These are phyloP conservation scores for Baccha elongata DNA, from an alignment of 2,888 invertebrate species.

Conservation along the genomic window DNA sequence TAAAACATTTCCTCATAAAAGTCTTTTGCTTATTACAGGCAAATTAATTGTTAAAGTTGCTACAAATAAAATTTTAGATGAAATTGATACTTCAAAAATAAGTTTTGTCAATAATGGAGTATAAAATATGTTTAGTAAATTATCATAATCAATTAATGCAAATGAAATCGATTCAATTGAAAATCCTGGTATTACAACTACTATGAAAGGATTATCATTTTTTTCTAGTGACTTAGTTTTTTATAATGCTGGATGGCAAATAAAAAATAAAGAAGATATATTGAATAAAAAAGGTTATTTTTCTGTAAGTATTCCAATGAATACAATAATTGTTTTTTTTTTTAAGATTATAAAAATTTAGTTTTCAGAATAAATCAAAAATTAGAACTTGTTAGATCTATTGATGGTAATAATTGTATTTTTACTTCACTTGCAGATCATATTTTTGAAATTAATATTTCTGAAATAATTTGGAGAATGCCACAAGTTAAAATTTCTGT, in stretches of 20 bases:
- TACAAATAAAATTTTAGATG: constrained; percentile 12
- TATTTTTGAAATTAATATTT: constrained; percentile 18
- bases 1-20: constrained; percentile 29
- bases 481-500: too few relatives aligned
- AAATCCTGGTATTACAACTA: constrained; percentile 35
- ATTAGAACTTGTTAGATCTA: constrained; percentile 2
- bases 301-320: constrained; percentile 12
- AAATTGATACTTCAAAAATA: constrained; percentile 20
- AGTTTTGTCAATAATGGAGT: constrained; percentile 21
- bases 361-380: constrained; percentile 4
- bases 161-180: constrained; percentile 33
- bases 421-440: constrained; percentile 2
- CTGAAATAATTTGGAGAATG: too few relatives aligned
- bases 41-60: constrained; percentile 42
- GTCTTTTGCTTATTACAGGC: constrained; percentile 15
- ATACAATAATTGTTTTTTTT: not conserved
- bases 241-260: constrained; percentile 32
- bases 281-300: constrained; percentile 31
- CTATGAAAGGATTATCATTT: constrained; percentile 5
- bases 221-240: constrained; percentile 13
- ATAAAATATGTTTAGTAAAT: constrained; percentile 38
- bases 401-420: not conserved
- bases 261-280: constrained; percentile 14
- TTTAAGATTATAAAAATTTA: constrained; percentile 1
- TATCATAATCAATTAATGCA: constrained; percentile 32